Evolutionary conservation across 2,888 invertebrate species (phyloP).

Genomic region (Macrosoma leucophasiata): DNA sequence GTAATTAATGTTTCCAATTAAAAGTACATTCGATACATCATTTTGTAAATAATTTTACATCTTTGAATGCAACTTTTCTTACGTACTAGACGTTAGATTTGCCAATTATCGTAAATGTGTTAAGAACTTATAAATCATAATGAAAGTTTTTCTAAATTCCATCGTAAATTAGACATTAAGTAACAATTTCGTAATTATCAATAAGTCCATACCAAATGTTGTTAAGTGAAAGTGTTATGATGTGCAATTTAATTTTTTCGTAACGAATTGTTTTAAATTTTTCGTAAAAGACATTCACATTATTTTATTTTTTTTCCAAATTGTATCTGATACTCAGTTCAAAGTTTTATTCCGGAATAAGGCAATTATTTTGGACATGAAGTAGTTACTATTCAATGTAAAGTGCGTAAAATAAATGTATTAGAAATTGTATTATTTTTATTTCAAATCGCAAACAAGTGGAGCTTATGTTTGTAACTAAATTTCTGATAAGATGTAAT

Average conservation of each 20-base stretch:
- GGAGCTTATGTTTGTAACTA: background rate
- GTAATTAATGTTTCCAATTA: slow-evolving; percentile 28
- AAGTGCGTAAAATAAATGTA: slow-evolving; percentile 61
- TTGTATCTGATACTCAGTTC: slow-evolving; percentile 24
- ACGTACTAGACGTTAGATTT: slow-evolving; percentile 28
- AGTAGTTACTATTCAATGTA: slow-evolving; percentile 62
- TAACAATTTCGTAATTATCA: slow-evolving; percentile 16
- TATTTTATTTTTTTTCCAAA: slow-evolving; percentile 9
- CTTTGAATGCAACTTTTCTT: slow-evolving; percentile 13
- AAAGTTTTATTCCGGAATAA: too few relatives aligned
- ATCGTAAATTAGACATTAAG: slow-evolving; percentile 19
- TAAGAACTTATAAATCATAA: slow-evolving; percentile 17
- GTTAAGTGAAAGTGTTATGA: slow-evolving; percentile 17
- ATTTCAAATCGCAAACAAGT: background rate
- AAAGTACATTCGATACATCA: slow-evolving; percentile 22
- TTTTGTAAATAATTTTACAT: slow-evolving; percentile 40
- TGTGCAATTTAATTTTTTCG: slow-evolving; percentile 10
- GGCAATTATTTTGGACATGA: slow-evolving; percentile 49
- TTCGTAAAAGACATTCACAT: background rate
- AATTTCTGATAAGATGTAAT: too few relatives aligned
- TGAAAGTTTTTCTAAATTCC: slow-evolving; percentile 25
- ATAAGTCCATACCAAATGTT: slow-evolving; percentile 29
- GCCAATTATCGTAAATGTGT: slow-evolving; percentile 29
- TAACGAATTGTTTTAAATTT: slow-evolving; percentile 4
- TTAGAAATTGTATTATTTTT: slow-evolving; percentile 35